These are phyloP conservation scores for Tanypteryx hageni DNA, from an alignment of 2,888 invertebrate species.

Conservation along the genomic window DNA sequence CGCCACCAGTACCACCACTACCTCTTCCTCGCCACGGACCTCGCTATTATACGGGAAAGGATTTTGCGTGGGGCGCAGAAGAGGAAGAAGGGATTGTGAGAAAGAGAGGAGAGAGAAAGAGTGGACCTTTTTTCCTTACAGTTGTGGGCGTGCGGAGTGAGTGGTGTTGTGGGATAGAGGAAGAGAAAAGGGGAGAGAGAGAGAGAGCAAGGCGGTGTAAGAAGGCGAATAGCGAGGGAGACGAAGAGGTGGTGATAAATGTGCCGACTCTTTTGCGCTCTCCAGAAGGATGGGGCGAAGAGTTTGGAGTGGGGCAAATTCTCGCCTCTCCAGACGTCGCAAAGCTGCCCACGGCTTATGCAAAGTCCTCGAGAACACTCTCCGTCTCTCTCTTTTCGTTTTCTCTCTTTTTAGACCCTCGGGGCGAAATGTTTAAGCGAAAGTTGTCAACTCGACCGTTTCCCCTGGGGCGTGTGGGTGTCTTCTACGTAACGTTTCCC, in stretches of 20 bases:
- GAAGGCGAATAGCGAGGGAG: constrained; percentile 20
- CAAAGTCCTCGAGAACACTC: neutral
- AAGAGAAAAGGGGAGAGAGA: neutral
- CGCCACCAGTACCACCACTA: neutral
- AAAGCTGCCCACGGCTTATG: constrained; percentile 24
- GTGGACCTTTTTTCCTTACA: neutral
- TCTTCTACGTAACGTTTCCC: neutral
- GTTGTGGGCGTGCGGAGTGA: neutral
- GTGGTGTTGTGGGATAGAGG: neutral
- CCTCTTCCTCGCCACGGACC: too few species aligned
- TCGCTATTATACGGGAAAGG: constrained; percentile 11
- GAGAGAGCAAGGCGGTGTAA: constrained; percentile 16
- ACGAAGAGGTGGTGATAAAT: constrained; percentile 14
- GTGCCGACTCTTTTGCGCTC: neutral
- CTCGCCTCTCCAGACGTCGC: constrained; percentile 27
- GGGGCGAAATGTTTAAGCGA: neutral
- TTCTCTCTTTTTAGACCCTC: neutral
- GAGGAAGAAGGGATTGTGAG: neutral
- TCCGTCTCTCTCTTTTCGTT: neutral
- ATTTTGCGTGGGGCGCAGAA: neutral
- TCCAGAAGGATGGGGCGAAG: neutral
- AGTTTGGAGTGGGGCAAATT: constrained; percentile 22
- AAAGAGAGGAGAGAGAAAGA: neutral
- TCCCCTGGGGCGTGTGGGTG: neutral
- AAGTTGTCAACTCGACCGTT: neutral